A percentile compares a stretch with the other conserved stretches of the same genome.
Evolutionary conservation across 2,113 vertebrate genomes (phyloP).

Genomic region (Oenanthe melanoleuca): DNA sequence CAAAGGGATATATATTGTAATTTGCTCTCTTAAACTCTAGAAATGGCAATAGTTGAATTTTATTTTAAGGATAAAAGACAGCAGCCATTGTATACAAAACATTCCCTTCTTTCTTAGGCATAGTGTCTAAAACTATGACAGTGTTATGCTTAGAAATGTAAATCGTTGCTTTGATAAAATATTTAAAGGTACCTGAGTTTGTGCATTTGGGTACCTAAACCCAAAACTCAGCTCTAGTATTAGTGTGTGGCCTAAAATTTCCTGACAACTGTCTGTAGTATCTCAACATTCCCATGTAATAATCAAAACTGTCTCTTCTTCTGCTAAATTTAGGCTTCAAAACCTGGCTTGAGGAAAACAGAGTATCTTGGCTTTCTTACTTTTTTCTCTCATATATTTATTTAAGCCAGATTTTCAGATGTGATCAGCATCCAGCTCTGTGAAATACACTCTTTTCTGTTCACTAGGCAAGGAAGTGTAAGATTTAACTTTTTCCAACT

Average conservation of each 20-base stretch:
- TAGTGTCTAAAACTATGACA: neutral
- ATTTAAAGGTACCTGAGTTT: neutral
- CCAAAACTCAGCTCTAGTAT: neutral
- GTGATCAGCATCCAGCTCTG: neutral
- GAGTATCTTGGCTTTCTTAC: neutral
- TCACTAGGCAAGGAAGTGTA: neutral
- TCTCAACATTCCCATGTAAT: neutral
- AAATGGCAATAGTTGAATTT: neutral
- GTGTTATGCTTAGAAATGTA: neutral
- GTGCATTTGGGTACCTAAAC: neutral
- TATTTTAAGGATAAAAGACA: neutral
- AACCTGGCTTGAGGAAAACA: neutral
- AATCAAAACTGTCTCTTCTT: neutral
- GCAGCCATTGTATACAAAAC: neutral
- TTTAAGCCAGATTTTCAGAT: slow-evolving; percentile 8
- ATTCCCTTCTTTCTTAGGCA: neutral
- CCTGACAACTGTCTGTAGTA: neutral
- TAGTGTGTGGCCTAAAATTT: neutral
- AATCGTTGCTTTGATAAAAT: neutral
- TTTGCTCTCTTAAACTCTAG: neutral
- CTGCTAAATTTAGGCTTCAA: neutral
- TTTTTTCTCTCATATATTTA: neutral
- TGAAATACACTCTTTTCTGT: neutral
- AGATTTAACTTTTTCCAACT: neutral
- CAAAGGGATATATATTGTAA: neutral